Base-by-base conservation (phyloP, 2,797 vertebrate species). In the Lacerta bilineata region DNA sequence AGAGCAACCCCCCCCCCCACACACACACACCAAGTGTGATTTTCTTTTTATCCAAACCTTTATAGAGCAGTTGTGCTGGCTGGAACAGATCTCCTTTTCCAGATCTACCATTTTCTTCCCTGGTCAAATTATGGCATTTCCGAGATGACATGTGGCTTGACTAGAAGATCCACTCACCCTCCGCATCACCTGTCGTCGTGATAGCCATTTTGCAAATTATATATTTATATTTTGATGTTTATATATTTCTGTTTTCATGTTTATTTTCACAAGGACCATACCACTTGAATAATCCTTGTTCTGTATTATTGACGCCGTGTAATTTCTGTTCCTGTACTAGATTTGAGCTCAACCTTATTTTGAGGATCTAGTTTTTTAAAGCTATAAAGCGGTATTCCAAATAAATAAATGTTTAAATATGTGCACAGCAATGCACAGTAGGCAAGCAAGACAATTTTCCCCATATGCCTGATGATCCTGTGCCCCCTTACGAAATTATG, bases 391-490 rank as follows among this genome's bases (percentile, higher is more conserved):
- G 8, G 20, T 17, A 74, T 74, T 36, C 36, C 17, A 74, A 64
- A 74, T 33, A 39, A 18, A 39, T 74, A 13, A 50, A 43, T 50
- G 23, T 88, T 88, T 74, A 84, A 80, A 27, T n/a, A 78, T 33
- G 29, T 72, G 17, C 46, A 25, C 29, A 10, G 41, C 10, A 59
- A 50, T 68, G 75, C 50, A 33, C 46, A 71, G 29, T 76, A 85
- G 43, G 29, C 33, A 46, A 68, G 4, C 27, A n/a, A 83, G 59
- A 39, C 23, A 29, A 36, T 76, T 46, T 75, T 50, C 66, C n/a
- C 20, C 6, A 29, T 29, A 41, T 89, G 90, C 88, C 85, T 90
- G 87, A 75, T 88, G 78, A 78, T 91, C 80, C 75, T 88, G 85
- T 0, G 1, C 68, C 85, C 78, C 76, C 76, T 86, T 85, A 20